A percentile compares a stretch with the other conserved stretches of the same genome.
Conservation (phyloP, 2,888 invertebrate genomes). For the Mantis religiosa region DNA sequence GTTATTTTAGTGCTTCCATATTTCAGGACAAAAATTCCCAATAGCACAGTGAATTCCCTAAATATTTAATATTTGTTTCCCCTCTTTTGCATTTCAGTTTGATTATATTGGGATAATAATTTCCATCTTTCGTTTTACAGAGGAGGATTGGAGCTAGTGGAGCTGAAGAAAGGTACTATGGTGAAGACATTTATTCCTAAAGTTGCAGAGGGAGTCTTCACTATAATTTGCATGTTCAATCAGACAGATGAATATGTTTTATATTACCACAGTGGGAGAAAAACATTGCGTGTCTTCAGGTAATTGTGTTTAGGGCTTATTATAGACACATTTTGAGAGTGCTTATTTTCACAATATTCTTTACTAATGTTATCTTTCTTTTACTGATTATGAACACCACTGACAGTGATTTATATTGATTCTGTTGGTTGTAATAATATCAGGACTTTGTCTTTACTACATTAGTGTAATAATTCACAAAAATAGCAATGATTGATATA, state of each 20-base stretch:
- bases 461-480: too few relatives aligned
- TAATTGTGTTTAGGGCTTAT: slow-evolving; percentile 38
- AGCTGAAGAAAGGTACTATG: slow-evolving; percentile 83
- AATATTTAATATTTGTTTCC: not conserved
- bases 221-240: slow-evolving; percentile 91
- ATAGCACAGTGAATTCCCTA: too few relatives aligned
- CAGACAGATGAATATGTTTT: slow-evolving; percentile 91
- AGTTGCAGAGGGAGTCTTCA: slow-evolving; percentile 96
- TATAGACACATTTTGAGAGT: too few relatives aligned
- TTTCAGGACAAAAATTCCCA: too few relatives aligned
- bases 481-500: too few relatives aligned
- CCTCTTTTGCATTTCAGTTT: not conserved
- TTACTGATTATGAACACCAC: too few relatives aligned
- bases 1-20: too few relatives aligned
- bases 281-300: slow-evolving; percentile 90
- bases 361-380: too few relatives aligned
- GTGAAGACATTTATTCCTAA: slow-evolving; percentile 88
- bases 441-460: too few relatives aligned
- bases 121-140: slow-evolving; percentile 45
- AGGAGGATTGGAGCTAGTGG: slow-evolving; percentile 89
- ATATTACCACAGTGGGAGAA: slow-evolving; percentile 93
- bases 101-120: not conserved
- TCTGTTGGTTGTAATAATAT: too few relatives aligned
- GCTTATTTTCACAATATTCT: too few relatives aligned
- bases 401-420: too few relatives aligned